Percentiles rank a stretch among this genome's conserved stretches.
Conservation (phyloP, 2,113 vertebrate genomes). For the Chelonoidis abingdonii region DNA sequence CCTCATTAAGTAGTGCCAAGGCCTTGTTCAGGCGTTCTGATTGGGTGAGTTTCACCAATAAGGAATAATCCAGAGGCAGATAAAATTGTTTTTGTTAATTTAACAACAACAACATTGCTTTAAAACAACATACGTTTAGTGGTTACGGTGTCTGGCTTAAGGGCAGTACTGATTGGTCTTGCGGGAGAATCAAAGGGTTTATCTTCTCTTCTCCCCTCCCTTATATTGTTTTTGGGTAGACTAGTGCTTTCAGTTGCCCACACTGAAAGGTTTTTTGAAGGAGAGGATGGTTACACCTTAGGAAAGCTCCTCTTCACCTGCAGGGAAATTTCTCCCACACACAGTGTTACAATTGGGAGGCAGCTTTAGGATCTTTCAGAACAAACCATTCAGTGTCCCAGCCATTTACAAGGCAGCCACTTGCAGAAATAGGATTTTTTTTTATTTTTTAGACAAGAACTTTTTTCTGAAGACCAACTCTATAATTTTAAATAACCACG, state of each 20-base stretch:
- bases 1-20: background rate
- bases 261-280: background rate
- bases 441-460: background rate
- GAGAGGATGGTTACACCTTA: background rate
- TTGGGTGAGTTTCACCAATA: background rate
- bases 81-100: background rate
- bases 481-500: accelerated
- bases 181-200: background rate
- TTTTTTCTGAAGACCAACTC: background rate
- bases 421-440: background rate
- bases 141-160: accelerated
- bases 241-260: background rate
- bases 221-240: background rate
- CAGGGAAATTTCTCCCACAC: background rate
- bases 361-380: background rate
- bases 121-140: accelerated
- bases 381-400: background rate
- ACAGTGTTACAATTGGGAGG: background rate
- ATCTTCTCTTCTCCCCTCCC: background rate
- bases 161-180: accelerated
- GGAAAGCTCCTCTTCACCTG: background rate
- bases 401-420: background rate
- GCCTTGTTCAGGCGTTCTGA: background rate
- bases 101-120: background rate
- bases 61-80: background rate